Percentiles rank a stretch among this genome's conserved stretches.
Conservation (phyloP, 2,888 invertebrate genomes). For the Gryllus longicercus region DNA sequence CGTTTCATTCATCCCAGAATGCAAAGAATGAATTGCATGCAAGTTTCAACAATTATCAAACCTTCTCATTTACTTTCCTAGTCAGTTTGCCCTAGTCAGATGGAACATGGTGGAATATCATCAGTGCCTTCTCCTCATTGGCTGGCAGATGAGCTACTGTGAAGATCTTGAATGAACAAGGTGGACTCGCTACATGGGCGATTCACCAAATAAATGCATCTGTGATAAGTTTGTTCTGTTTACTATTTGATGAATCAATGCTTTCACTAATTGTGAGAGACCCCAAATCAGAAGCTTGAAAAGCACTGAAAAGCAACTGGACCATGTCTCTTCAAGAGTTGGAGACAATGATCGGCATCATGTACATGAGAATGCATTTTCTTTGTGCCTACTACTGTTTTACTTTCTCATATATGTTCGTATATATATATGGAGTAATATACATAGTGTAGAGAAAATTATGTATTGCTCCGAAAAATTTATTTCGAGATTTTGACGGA, state of each 20-base stretch:
- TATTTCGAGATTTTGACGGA: too few species aligned
- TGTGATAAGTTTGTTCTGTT: neutral
- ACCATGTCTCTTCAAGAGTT: neutral
- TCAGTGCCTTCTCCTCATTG: neutral
- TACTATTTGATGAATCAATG: neutral
- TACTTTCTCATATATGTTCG: too few species aligned
- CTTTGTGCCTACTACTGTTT: neutral
- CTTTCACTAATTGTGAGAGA: neutral
- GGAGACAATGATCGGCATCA: neutral
- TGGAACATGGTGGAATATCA: neutral
- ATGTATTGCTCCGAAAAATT: too few species aligned
- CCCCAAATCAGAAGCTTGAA: neutral
- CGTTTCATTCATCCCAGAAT: too few species aligned
- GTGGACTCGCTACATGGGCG: neutral
- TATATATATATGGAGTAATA: too few species aligned
- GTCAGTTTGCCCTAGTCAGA: neutral
- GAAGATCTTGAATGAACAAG: neutral
- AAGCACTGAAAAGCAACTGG: neutral
- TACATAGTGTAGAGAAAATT: too few species aligned
- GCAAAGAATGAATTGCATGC: too few species aligned
- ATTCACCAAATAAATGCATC: neutral
- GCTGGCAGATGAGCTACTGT: neutral
- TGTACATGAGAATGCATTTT: neutral
- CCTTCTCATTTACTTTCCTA: too few species aligned
- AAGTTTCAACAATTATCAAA: too few species aligned